Evolutionary conservation across 2,797 vertebrate genomes (phyloP).

Genomic region (Poecilia picta): DNA sequence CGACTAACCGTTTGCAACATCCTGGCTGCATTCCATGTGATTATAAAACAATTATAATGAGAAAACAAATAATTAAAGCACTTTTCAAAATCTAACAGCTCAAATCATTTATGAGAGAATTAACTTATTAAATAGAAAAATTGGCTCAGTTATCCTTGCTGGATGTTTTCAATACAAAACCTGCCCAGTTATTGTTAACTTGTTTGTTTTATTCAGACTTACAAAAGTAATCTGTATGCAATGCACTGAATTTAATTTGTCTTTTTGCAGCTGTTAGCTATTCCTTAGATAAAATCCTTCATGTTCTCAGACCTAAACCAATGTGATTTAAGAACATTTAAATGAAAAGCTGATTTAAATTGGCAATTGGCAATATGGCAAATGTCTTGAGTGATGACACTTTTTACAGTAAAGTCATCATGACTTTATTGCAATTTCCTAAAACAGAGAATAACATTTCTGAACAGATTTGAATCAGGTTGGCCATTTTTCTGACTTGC

Average conservation of each 20-base stretch:
- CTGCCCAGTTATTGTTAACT: not conserved
- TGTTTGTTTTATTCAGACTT: not conserved
- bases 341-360: not conserved
- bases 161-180: not conserved
- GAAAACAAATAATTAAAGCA: not conserved
- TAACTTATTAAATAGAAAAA: not conserved
- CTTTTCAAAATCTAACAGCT: not conserved
- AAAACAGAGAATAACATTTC: not conserved
- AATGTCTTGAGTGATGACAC: not conserved
- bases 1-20: not conserved
- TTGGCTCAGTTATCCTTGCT: not conserved
- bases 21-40: not conserved
- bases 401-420: not conserved
- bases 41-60: not conserved
- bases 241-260: not conserved
- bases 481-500: not conserved
- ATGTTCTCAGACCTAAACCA: not conserved
- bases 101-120: not conserved
- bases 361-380: not conserved
- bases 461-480: not conserved
- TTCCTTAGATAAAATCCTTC: not conserved
- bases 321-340: not conserved
- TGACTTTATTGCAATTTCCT: not conserved
- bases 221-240: not conserved
- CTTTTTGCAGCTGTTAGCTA: not conserved